Percentiles rank a stretch among this genome's conserved stretches.
Evolutionary conservation across 2,888 invertebrate genomes (phyloP).

Genomic region (Lissonota sp.): DNA sequence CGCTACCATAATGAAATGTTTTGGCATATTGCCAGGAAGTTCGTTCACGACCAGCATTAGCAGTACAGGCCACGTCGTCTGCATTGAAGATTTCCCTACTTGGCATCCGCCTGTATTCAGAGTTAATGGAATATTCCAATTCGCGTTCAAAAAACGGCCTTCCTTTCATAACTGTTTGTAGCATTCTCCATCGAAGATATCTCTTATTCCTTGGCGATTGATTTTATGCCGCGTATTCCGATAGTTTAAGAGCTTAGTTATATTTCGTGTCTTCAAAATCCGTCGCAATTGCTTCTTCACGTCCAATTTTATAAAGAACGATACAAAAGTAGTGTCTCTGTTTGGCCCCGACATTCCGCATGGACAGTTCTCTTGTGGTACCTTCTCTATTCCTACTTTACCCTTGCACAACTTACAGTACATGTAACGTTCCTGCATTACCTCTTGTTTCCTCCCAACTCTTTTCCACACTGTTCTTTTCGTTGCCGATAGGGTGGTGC

Average conservation of each 20-base stretch:
- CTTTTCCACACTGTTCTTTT: conserved; percentile 35
- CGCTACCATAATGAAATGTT: conserved; percentile 15
- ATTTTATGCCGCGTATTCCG: conserved; percentile 35
- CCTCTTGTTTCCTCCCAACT: conserved; percentile 30
- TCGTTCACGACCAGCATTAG: conserved; percentile 29
- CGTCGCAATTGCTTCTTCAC: too few species aligned
- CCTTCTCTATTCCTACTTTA: conserved; percentile 27
- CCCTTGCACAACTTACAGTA: conserved; percentile 30
- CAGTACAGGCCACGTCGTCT: conserved; percentile 23
- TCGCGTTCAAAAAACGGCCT: conserved; percentile 22
- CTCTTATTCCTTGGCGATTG: conserved; percentile 19
- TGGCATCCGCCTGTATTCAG: conserved; percentile 38
- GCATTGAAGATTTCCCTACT: conserved; percentile 35
- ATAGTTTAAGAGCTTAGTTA: conserved; percentile 35
- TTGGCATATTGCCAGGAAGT: conserved; percentile 4
- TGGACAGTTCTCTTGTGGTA: conserved; percentile 34
- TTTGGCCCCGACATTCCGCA: conserved; percentile 32
- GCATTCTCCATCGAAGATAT: conserved; percentile 23
- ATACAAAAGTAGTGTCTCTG: too few species aligned
- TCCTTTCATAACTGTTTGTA: conserved; percentile 23
- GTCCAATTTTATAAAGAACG: too few species aligned
- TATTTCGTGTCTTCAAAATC: conserved; percentile 34
- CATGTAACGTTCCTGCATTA: conserved; percentile 28
- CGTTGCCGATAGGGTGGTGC: conserved; percentile 24
- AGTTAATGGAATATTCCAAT: conserved; percentile 34